A percentile compares a stretch with the other conserved stretches of the same genome.
Evolutionary conservation across 1,140 invertebrate genomes (phyloP).

Genomic region (Polyergus mexicanus): DNA sequence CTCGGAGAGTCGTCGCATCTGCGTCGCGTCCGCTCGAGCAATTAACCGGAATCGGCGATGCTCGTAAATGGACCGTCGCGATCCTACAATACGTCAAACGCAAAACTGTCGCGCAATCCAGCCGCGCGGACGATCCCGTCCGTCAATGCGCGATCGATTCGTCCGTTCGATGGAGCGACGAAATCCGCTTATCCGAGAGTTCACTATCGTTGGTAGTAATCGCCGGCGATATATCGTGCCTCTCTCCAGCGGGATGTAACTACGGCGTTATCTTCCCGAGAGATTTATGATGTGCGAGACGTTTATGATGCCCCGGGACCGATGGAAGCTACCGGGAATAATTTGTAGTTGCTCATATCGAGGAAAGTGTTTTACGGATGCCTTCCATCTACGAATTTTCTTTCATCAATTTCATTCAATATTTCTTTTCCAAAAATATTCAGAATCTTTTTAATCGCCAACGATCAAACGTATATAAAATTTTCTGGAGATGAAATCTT

Average conservation of each 20-base stretch:
- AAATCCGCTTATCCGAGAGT: conserved; percentile 25
- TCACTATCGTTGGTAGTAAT: conserved; percentile 35
- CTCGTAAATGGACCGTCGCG: conserved; percentile 57
- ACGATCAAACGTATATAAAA: background rate
- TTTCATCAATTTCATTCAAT: background rate
- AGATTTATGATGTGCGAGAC: conserved; percentile 54
- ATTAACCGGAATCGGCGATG: conserved; percentile 63
- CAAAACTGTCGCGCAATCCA: conserved; percentile 16
- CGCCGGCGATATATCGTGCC: conserved; percentile 34
- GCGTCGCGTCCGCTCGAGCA: conserved; percentile 56
- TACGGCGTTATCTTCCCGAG: conserved; percentile 39
- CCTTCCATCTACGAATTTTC: background rate
- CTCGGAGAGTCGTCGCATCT: conserved; percentile 40
- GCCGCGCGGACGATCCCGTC: background rate
- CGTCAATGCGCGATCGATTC: conserved; percentile 1
- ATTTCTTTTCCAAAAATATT: background rate
- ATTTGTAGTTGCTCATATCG: conserved; percentile 5
- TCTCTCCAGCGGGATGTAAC: background rate
- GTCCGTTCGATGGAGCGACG: background rate
- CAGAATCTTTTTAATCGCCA: background rate
- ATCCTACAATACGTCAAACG: conserved; percentile 53
- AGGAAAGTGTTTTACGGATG: background rate
- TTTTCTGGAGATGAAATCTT: background rate
- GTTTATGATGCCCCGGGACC: conserved; percentile 46
- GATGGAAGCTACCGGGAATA: conserved; percentile 28